phyloP scores from a whole-genome alignment of 2,888 invertebrate genomes.

The Protodeltote pygarga region DNA sequence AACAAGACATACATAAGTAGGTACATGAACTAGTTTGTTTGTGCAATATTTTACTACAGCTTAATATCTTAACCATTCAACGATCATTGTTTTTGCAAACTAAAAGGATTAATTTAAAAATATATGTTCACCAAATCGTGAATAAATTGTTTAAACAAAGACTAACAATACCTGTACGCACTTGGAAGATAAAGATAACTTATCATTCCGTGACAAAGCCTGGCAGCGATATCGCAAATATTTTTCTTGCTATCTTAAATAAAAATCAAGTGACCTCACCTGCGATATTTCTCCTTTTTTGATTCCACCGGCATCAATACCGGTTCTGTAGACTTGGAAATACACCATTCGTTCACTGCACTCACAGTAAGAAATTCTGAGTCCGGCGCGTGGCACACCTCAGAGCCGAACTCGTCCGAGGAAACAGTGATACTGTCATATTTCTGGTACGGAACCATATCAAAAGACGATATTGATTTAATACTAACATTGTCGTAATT shows the following conservation, averaged over 20 bases:
- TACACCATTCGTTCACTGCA: constrained; percentile 85
- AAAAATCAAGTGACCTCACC: constrained; percentile 76
- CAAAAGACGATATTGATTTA: constrained; percentile 82
- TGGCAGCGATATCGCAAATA: constrained; percentile 73
- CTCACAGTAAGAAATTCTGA: constrained; percentile 82
- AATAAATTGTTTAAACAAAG: constrained; percentile 57
- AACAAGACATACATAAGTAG: constrained; percentile 44
- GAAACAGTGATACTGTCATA: constrained; percentile 84
- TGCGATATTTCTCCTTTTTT: constrained; percentile 85
- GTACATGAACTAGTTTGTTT: constrained; percentile 46
- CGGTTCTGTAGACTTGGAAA: constrained; percentile 77
- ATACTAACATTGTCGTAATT: constrained; percentile 85
- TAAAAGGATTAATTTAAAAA: no score
- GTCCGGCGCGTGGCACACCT: constrained; percentile 82
- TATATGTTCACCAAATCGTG: constrained; percentile 10
- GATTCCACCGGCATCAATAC: constrained; percentile 79
- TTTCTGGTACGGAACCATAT: constrained; percentile 83
- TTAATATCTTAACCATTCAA: constrained; percentile 8
- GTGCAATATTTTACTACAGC: constrained; percentile 53
- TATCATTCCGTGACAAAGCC: constrained; percentile 73
- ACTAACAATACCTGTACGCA: constrained; percentile 66
- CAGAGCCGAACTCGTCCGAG: constrained; percentile 83
- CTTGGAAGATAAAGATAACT: constrained; percentile 66
- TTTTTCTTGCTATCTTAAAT: constrained; percentile 62
- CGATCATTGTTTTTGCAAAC: no score